A percentile compares a stretch with the other conserved stretches of the same genome.
These are phyloP conservation scores for Pollicipes pollicipes DNA, from an alignment of 1,140 invertebrate genomes.

Conservation along the genomic window DNA sequence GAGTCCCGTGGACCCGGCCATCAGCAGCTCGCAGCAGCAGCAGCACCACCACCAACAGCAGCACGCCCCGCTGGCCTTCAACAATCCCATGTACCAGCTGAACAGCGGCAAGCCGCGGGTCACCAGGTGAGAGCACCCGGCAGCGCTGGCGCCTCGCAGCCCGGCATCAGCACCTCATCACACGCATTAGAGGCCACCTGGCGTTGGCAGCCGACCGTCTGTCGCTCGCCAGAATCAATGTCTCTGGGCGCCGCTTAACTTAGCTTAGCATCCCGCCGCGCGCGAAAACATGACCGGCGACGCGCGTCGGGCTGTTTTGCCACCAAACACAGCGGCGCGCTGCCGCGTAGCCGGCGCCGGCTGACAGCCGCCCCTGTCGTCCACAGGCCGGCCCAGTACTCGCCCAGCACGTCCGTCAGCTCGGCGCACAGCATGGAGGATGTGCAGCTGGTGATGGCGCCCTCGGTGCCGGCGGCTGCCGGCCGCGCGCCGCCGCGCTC, in stretches of 20 bases:
- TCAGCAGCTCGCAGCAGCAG: conserved; percentile 23
- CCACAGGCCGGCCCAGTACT: not conserved
- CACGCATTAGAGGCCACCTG: too few relatives aligned
- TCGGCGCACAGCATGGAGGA: conserved; percentile 22
- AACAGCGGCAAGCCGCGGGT: conserved; percentile 14
- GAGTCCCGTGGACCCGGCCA: conserved; percentile 58
- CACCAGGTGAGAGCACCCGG: not conserved
- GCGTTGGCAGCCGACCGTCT: too few relatives aligned
- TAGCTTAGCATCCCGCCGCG: too few relatives aligned
- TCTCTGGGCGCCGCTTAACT: too few relatives aligned
- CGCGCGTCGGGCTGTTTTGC: too few relatives aligned
- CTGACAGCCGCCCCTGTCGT: too few relatives aligned
- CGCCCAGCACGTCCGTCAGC: conserved; percentile 19
- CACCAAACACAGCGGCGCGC: too few relatives aligned
- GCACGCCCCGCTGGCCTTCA: conserved; percentile 55
- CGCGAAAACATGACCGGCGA: too few relatives aligned
- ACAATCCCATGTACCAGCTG: conserved; percentile 57
- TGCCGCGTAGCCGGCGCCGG: too few relatives aligned
- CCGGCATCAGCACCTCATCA: too few relatives aligned
- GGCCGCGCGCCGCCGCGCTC: conserved; percentile 17
- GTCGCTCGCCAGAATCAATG: too few relatives aligned
- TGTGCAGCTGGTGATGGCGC: conserved; percentile 7
- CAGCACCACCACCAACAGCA: conserved; percentile 17
- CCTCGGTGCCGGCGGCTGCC: conserved; percentile 15
- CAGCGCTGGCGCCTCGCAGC: too few relatives aligned